These are phyloP conservation scores for Siniperca chuatsi DNA, from an alignment of 2,113 vertebrate genomes.

Conservation along the genomic window DNA sequence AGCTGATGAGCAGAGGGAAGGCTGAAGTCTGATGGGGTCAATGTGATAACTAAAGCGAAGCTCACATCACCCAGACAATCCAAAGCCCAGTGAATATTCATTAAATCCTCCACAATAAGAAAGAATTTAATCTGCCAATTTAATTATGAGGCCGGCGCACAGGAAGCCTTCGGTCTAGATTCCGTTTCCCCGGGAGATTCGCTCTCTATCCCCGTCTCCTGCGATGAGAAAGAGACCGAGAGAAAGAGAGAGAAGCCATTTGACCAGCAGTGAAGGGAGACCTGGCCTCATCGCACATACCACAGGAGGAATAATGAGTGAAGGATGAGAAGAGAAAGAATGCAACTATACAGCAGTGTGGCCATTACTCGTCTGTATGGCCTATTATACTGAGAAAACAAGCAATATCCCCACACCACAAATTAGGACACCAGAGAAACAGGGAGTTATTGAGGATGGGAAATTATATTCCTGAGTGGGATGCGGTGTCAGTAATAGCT, in stretches of 20 bases:
- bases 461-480: conserved; percentile 54
- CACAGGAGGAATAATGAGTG: conserved; percentile 63
- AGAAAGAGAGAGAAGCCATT: conserved; percentile 23
- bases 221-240: conserved; percentile 29
- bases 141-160: conserved; percentile 74
- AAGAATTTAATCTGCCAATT: conserved; percentile 77
- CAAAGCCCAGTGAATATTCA: conserved; percentile 73
- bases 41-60: conserved; percentile 59
- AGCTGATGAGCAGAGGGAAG: conserved; percentile 57
- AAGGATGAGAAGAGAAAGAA: conserved; percentile 41
- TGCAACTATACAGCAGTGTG: conserved; percentile 8
- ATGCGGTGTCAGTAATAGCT: conserved; percentile 61
- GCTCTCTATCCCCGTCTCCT: conserved; percentile 66
- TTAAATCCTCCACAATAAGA: conserved; percentile 77
- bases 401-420: conserved; percentile 60
- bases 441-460: conserved; percentile 40
- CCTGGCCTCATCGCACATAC: conserved; percentile 27
- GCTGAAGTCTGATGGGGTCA: conserved; percentile 58
- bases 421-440: conserved; percentile 67
- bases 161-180: conserved; percentile 75
- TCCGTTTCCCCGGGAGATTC: conserved; percentile 62
- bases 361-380: conserved; percentile 58
- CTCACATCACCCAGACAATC: conserved; percentile 62
- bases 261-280: conserved; percentile 47
- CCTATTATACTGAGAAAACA: conserved; percentile 71